These are phyloP conservation scores for Lepeophtheirus nordmannii DNA, from an alignment of 2,888 invertebrate species.

Conservation along the genomic window DNA sequence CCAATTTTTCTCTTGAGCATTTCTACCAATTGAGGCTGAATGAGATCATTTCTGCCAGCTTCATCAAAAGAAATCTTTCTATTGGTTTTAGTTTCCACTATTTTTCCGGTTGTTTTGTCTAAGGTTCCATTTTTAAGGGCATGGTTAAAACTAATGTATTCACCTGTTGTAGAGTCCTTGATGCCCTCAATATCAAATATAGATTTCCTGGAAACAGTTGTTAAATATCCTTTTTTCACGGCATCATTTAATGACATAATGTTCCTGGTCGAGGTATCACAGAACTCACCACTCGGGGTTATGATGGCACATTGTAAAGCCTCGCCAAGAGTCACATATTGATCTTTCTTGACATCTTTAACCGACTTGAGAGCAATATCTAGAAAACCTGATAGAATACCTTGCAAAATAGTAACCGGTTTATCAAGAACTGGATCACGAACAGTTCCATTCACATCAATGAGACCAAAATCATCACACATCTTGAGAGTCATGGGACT, in stretches of 20 bases:
- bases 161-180: constrained; percentile 60
- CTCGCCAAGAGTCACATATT: constrained; percentile 64
- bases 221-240: constrained; percentile 70
- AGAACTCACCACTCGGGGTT: constrained; percentile 51
- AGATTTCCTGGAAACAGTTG: constrained; percentile 67
- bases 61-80: constrained; percentile 60
- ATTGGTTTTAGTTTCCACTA: constrained; percentile 55
- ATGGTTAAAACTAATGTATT: constrained; percentile 66
- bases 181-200: constrained; percentile 85
- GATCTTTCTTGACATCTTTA: constrained; percentile 59
- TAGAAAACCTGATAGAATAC: constrained; percentile 67
- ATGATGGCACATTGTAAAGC: constrained; percentile 68
- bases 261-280: constrained; percentile 55
- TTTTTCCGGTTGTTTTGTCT: constrained; percentile 53
- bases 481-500: constrained; percentile 88
- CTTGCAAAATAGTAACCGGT: constrained; percentile 62
- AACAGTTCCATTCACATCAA: constrained; percentile 60
- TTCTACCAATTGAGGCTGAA: constrained; percentile 51
- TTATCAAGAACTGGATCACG: constrained; percentile 61
- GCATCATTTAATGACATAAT: constrained; percentile 65
- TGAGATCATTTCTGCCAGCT: constrained; percentile 55
- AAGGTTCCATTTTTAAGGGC: constrained; percentile 61
- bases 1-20: constrained; percentile 69
- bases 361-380: constrained; percentile 72
- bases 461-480: constrained; percentile 54